Evolutionary conservation across 2,797 vertebrate genomes (phyloP), one percentile per base, ranked within the genome.

Genomic region (Leptodactylus fallax): DNA sequence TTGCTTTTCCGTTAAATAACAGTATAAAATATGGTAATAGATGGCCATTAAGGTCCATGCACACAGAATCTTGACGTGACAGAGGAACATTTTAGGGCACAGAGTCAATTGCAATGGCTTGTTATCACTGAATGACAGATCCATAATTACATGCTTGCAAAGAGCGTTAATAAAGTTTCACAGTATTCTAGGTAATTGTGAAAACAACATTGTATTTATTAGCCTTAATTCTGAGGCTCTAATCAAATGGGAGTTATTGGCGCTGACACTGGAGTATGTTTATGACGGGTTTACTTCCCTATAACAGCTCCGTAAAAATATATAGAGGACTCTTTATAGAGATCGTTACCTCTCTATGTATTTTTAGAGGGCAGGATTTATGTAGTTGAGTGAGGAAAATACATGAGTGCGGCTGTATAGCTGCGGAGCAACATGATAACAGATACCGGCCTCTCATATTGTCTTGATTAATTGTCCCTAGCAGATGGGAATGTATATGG

Each of bases 61-160:
- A 47, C 60, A 53, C 58, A 65, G 49, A 77, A 51, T 51, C 45
- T 78, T 83, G 71, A 88, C 77, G 82, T 36, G 61, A 51, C 19
- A 74, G 19, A 63, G 21, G 71, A 23, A 74, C 51, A 21, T 72
- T 81, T 81, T 58, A 72, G 65, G 67, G 14, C 65, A 69, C 49
- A 12, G 25, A 84, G 74, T 83, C 58, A 83, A 47, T 21, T 83
- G 36, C 63, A 45, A 77, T 49, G 65, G 72, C 45, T 83, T 79
- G 60, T 72, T 79, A 87, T 63, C 47, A 74, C 17, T 47, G 21
- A 47, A 47, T 78, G 86, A 83, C 86, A 87, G 69, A 87, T 87
- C 71, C 47, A 78, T 87, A 83, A 87, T 83, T 87, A 83, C 80
- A 87, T 58, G 61, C 49, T 67, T 83, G 74, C 86, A 69, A 83